Conservation (phyloP, 1,140 invertebrate species). For the Leguminivora glycinivorella region DNA sequence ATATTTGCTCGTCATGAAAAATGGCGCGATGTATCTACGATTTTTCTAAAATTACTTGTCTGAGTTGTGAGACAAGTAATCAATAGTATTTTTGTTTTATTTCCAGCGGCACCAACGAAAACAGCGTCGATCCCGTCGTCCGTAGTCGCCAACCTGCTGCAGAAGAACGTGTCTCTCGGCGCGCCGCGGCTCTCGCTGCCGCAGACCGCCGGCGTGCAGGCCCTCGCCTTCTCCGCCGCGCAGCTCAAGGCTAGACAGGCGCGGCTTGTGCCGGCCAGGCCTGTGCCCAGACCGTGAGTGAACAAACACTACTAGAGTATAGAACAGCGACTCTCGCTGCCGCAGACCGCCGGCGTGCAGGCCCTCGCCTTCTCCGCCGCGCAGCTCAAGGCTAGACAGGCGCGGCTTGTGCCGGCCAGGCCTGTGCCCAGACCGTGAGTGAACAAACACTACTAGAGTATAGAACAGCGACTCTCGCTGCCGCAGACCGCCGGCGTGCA, state of each 20-base stretch:
- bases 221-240: constrained; percentile 60
- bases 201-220: constrained; percentile 54
- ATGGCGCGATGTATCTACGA: no score
- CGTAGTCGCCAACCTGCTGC: constrained; percentile 64
- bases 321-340: constrained; percentile 47
- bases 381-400: constrained; percentile 59
- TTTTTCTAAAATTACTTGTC: no score
- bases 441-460: no score
- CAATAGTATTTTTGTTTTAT: background rate
- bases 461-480: constrained; percentile 47
- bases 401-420: constrained; percentile 53
- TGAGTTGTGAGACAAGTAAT: background rate
- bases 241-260: constrained; percentile 61
- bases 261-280: constrained; percentile 52
- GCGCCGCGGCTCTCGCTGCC: constrained; percentile 47
- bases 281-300: constrained; percentile 36
- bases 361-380: constrained; percentile 62
- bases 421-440: constrained; percentile 38
- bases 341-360: constrained; percentile 53
- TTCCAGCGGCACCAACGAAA: constrained; percentile 40
- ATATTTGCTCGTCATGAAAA: no score
- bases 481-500: constrained; percentile 54
- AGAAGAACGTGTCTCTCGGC: constrained; percentile 58
- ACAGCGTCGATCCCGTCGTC: constrained; percentile 55
- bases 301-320: no score